Percentiles rank a stretch among this genome's conserved stretches.
These are phyloP conservation scores for Pomatostomus ruficeps DNA, from an alignment of 2,113 vertebrate genomes.

Conservation along the genomic window DNA sequence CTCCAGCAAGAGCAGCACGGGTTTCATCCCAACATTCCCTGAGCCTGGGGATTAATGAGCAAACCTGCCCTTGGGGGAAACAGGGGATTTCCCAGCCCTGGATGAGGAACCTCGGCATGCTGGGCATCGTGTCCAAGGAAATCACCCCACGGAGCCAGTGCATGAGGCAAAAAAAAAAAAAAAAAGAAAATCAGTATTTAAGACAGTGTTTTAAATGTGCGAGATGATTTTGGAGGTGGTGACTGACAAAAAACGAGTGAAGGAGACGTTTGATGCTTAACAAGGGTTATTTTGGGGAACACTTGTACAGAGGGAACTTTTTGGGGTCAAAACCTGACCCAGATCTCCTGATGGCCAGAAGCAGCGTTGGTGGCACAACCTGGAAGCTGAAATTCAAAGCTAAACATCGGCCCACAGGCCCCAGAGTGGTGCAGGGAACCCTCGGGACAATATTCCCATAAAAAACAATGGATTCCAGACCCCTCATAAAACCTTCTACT, in stretches of 20 bases:
- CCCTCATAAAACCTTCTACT: not conserved
- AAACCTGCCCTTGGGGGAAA: not conserved
- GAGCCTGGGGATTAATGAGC: not conserved
- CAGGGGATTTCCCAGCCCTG: not conserved
- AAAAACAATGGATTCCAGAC: accelerated
- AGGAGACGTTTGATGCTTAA: not conserved
- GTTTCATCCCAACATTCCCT: not conserved
- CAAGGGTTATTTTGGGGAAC: not conserved
- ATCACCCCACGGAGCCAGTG: not conserved
- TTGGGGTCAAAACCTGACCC: not conserved
- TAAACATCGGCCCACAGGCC: accelerated
- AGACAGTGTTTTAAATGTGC: not conserved
- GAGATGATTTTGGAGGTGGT: not conserved
- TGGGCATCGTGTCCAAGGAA: not conserved
- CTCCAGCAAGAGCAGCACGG: not conserved
- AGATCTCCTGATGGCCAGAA: not conserved
- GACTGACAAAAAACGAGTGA: not conserved
- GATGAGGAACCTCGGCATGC: too few relatives aligned
- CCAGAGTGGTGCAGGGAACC: not conserved
- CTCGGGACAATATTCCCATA: accelerated
- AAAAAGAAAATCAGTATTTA: not conserved
- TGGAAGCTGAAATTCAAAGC: not conserved
- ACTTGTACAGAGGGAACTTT: accelerated
- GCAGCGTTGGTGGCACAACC: accelerated
- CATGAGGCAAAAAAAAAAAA: not conserved